Conservation (phyloP, 92 coral and sea anemone genomes). For the Hydrozoanthus gracilis region DNA sequence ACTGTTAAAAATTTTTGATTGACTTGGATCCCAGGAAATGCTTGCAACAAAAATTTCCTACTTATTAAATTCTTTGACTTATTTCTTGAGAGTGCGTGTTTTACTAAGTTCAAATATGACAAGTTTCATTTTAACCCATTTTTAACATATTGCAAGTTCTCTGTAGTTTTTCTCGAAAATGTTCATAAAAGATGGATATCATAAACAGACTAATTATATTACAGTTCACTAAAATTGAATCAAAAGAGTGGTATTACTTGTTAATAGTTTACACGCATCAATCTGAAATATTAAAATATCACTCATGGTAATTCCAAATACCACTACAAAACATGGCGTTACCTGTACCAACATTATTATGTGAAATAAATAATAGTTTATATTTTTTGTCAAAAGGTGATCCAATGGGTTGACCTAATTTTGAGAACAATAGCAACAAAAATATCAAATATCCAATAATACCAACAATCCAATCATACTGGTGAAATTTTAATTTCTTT, state of each 20-base stretch:
- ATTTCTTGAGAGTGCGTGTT: neutral
- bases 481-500: neutral
- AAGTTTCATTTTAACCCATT: neutral
- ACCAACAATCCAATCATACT: constrained; percentile 6
- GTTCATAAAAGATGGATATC: too few relatives aligned
- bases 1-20: neutral
- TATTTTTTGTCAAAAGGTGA: neutral
- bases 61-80: constrained; percentile 3
- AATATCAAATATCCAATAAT: neutral
- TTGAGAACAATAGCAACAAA: neutral
- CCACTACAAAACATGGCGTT: too few relatives aligned
- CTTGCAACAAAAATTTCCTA: neutral
- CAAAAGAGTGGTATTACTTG: too few relatives aligned
- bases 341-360: too few relatives aligned
- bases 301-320: too few relatives aligned
- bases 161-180: too few relatives aligned
- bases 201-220: too few relatives aligned
- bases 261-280: too few relatives aligned
- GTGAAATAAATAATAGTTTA: too few relatives aligned
- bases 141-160: too few relatives aligned
- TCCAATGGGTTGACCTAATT: neutral
- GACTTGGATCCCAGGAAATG: constrained; percentile 16
- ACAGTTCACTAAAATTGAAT: too few relatives aligned
- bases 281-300: too few relatives aligned
- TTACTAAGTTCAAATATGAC: neutral